Conservation (phyloP, 2,113 vertebrate genomes). For the Xenus cinereus region DNA sequence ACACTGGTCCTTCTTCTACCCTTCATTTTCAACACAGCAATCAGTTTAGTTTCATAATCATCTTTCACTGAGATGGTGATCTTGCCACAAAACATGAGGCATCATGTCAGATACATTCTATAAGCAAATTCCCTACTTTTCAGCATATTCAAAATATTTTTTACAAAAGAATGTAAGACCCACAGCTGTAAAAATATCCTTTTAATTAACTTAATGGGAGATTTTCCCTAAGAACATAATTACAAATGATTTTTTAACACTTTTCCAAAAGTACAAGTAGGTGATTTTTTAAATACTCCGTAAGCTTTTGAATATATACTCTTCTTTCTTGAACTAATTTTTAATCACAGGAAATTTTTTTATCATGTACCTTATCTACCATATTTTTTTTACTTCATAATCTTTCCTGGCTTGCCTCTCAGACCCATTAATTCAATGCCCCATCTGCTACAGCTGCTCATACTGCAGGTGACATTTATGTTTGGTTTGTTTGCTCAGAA, state of each 20-base stretch:
- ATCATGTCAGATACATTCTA: neutral
- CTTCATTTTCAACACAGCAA: neutral
- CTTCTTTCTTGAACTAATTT: neutral
- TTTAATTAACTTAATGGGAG: neutral
- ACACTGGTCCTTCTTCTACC: neutral
- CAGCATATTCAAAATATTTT: neutral
- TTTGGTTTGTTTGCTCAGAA: constrained; percentile 9
- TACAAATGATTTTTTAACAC: neutral
- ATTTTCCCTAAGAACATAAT: neutral
- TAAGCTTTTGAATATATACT: neutral
- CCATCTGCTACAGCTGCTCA: neutral
- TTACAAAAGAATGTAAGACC: neutral
- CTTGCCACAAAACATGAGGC: neutral
- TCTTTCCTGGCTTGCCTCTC: neutral
- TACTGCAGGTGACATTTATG: neutral
- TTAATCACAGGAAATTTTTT: neutral
- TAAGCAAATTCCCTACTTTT: neutral
- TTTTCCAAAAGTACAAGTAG: neutral
- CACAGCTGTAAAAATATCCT: neutral
- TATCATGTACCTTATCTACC: neutral
- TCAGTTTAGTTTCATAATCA: neutral
- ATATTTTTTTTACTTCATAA: neutral
- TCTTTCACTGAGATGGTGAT: neutral
- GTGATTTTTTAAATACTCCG: neutral
- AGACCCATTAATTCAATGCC: neutral